phyloP scores from a whole-genome alignment of 2,888 invertebrate genomes.

The Tenthredo scrophulariae region DNA sequence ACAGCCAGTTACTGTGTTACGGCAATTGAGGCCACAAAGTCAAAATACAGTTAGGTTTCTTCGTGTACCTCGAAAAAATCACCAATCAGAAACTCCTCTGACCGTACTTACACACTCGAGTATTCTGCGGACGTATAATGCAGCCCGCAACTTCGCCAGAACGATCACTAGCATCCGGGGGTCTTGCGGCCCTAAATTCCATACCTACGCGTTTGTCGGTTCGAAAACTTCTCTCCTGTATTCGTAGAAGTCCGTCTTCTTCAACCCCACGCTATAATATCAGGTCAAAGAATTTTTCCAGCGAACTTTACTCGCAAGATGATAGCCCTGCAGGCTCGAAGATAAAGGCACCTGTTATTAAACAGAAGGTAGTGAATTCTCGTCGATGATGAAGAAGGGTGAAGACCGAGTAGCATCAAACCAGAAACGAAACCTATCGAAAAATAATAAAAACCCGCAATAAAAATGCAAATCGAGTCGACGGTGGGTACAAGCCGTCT shows the following conservation, averaged over 20 bases:
- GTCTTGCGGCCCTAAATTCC: slow-evolving; percentile 14
- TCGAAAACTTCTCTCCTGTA: neutral
- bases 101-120: slow-evolving; percentile 14
- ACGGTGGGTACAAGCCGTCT: slow-evolving; percentile 31
- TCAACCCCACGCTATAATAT: neutral
- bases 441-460: slow-evolving; percentile 27
- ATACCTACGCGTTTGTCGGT: neutral
- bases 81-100: slow-evolving; percentile 47
- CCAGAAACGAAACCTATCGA: neutral
- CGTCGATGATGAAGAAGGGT: neutral
- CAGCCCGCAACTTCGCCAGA: slow-evolving; percentile 19
- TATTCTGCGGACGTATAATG: slow-evolving; percentile 41
- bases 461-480: slow-evolving; percentile 51
- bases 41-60: slow-evolving; percentile 78
- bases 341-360: neutral
- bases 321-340: neutral
- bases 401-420: neutral
- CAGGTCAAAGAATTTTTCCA: neutral
- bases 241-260: neutral
- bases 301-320: neutral
- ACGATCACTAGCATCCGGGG: slow-evolving; percentile 35
- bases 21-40: slow-evolving; percentile 79
- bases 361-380: neutral
- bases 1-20: slow-evolving; percentile 78
- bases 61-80: slow-evolving; percentile 59